Base-by-base conservation (phyloP, 2,797 vertebrate genomes). In the Pseudomugil gertrudae region DNA sequence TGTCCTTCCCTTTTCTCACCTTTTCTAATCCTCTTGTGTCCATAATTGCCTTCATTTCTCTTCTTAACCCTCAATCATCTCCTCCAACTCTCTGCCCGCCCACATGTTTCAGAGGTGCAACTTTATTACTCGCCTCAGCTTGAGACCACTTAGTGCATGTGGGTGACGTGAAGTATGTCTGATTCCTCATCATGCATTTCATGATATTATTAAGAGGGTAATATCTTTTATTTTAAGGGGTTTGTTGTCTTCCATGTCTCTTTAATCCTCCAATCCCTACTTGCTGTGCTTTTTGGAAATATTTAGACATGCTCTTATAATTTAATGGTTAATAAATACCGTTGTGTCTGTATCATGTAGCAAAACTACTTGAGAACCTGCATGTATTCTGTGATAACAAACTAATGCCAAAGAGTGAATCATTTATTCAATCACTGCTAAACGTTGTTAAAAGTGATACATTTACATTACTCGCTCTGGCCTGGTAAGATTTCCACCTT, bases 121-220 rank as follows among this genome's bases (percentile, higher is more conserved):
- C 77, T 74, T 88, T 81, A 85, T 84, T 85, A 53, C 68, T 78
- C 85, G 52, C 43, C 71, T 45, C 83, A 83, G 64, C 75, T 69
- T 75, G 84, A 87, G 78, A 81, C 74, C 76, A 74, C 76, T 80
- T 78, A 81, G 40, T 56, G 57, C 69, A 59, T 59, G 73, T 71
- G 62, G 55, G 70, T 66, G 67, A 79, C 50, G 32, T 17, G 10
- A 43, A 40, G 43, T n/a, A 68, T 70, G 67, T 62, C 57, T 33
- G 7, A 27, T 73, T 76, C 38, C 55, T 80, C 79, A 81, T 80
- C 68, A 57, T 65, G 45, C 2, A 0, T 40, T 67, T 21, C 23
- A 6, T 72, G 60, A 64, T 74, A 77, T 82, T 59, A 79, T 86
- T 82, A 83, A 50, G 21, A 73, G 67, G 4, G 72, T 27, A 72